Conservation (phyloP, 2,888 invertebrate genomes). For the Ormyrus labotus region DNA sequence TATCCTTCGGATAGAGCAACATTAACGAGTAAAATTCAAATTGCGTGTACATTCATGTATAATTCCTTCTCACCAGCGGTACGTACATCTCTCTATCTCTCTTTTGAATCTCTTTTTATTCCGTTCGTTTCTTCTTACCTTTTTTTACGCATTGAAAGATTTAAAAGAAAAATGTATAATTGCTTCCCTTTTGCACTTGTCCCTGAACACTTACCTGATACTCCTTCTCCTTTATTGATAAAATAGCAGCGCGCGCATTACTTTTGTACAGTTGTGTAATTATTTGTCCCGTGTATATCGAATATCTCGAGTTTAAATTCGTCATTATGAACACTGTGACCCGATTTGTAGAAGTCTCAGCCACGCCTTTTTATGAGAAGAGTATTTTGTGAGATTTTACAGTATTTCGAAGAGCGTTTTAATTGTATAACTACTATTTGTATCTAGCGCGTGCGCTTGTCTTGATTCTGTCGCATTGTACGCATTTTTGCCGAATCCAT, state of each 20-base stretch:
- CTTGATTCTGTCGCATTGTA: slow-evolving; percentile 47
- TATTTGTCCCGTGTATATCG: slow-evolving; percentile 50
- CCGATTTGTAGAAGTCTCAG: slow-evolving; percentile 62
- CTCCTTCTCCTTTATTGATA: slow-evolving; percentile 28
- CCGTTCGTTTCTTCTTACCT: slow-evolving; percentile 53
- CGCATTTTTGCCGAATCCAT: slow-evolving; percentile 41
- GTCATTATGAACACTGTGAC: slow-evolving; percentile 54
- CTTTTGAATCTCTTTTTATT: slow-evolving; percentile 48
- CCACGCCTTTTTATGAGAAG: slow-evolving; percentile 64
- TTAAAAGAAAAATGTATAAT: slow-evolving; percentile 22
- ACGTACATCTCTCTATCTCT: slow-evolving; percentile 24
- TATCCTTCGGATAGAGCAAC: slow-evolving; percentile 16
- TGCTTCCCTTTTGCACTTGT: slow-evolving; percentile 42
- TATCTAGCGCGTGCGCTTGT: slow-evolving; percentile 68
- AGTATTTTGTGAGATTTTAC: slow-evolving; percentile 75
- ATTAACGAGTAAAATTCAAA: slow-evolving; percentile 25
- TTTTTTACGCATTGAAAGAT: slow-evolving; percentile 47
- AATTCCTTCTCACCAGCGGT: slow-evolving; percentile 27
- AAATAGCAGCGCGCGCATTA: slow-evolving; percentile 49
- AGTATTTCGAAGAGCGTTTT: slow-evolving; percentile 74
- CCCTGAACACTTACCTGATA: slow-evolving; percentile 25
- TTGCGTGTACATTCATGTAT: slow-evolving; percentile 29
- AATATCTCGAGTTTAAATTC: slow-evolving; percentile 54
- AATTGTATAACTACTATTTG: slow-evolving; percentile 70
- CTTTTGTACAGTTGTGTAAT: slow-evolving; percentile 56